These are phyloP conservation scores for Chionoecetes opilio DNA, from an alignment of 1,140 invertebrate genomes.

Conservation along the genomic window DNA sequence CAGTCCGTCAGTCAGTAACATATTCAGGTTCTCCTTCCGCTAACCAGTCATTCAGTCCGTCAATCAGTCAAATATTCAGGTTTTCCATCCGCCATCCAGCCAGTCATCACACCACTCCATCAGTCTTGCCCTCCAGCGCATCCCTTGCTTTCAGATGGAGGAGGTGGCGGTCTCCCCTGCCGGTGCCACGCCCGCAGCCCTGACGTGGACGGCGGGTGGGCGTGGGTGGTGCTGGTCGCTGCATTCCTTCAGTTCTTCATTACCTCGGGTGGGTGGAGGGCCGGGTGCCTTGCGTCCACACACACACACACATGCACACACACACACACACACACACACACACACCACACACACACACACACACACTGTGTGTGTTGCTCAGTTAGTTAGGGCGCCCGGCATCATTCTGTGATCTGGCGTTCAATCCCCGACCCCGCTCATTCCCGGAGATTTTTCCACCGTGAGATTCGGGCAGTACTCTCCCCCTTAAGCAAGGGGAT, in stretches of 20 bases:
- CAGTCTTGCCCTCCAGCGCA: no score
- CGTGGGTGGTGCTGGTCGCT: constrained; percentile 70
- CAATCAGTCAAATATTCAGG: neutral
- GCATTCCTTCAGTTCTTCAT: constrained; percentile 69
- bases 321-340: no score
- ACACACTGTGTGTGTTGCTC: no score
- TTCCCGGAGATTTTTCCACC: no score
- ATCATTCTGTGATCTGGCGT: no score
- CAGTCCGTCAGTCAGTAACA: neutral
- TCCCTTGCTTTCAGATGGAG: neutral
- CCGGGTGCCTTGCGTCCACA: no score
- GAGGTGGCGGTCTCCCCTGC: neutral
- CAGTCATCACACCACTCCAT: neutral
- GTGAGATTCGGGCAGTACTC: no score
- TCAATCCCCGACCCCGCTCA: no score
- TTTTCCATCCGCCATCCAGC: neutral
- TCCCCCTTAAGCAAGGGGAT: no score
- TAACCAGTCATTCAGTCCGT: neutral
- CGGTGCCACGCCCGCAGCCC: constrained; percentile 48
- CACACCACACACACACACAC: no score
- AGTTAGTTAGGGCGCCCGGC: no score
- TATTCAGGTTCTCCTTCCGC: neutral
- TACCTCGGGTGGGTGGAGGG: constrained; percentile 56
- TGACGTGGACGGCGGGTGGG: constrained; percentile 72
- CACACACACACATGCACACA: no score